A percentile compares a stretch with the other conserved stretches of the same genome.
Conservation (phyloP, 2,797 vertebrate species). For the Catharus ustulatus region DNA sequence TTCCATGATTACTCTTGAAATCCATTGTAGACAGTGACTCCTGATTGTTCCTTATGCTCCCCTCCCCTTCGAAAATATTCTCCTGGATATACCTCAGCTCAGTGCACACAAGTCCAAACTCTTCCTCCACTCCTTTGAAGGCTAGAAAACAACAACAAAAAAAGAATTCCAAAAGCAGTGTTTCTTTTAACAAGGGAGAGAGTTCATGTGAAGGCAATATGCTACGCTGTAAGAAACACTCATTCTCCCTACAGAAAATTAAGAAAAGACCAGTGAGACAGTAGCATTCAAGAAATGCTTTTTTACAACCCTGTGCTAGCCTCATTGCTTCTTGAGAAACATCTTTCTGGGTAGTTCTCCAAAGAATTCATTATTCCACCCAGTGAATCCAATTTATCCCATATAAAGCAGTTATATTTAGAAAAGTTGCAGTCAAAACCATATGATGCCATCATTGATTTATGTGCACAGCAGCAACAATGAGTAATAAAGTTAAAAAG, state of each 20-base stretch:
- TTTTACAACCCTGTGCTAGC: background rate
- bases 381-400: background rate
- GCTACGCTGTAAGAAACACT: background rate
- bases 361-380: background rate
- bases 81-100: background rate
- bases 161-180: background rate
- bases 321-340: background rate
- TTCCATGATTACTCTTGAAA: background rate
- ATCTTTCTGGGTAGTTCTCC: background rate
- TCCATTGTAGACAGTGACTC: background rate
- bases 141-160: background rate
- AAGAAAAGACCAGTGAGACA: background rate
- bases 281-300: background rate
- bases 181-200: background rate
- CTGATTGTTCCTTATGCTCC: background rate
- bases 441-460: background rate
- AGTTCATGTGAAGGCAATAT: background rate
- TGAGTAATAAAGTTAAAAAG: constrained; percentile 22
- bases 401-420: background rate
- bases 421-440: constrained; percentile 17
- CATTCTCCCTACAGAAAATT: background rate
- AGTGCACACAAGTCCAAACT: background rate
- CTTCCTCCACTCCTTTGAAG: background rate
- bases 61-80: background rate
- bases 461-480: background rate